Percentiles rank a stretch among this genome's conserved stretches.
Conservation (phyloP, 1,140 invertebrate genomes). For the Drosophila jambulina region DNA sequence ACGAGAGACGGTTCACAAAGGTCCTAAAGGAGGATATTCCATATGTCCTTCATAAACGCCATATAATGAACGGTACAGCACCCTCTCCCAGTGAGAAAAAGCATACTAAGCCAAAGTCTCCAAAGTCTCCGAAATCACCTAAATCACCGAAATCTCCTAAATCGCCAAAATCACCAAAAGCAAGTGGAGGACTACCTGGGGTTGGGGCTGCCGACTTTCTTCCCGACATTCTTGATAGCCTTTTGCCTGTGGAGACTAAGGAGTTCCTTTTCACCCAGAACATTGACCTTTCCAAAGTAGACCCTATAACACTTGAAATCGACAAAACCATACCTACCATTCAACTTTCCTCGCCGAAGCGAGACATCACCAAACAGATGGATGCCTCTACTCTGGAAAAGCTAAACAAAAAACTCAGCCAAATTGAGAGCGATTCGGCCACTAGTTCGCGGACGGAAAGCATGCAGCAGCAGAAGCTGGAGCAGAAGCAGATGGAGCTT, state of each 20-base stretch:
- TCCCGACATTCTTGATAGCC: slow-evolving; percentile 81
- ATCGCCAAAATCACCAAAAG: slow-evolving; percentile 85
- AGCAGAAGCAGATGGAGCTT: slow-evolving; percentile 86
- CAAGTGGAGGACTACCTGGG: slow-evolving; percentile 12
- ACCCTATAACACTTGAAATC: slow-evolving; percentile 89
- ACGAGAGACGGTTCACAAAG: slow-evolving; percentile 85
- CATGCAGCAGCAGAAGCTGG: slow-evolving; percentile 87
- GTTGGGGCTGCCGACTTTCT: slow-evolving; percentile 65
- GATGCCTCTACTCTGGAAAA: slow-evolving; percentile 89
- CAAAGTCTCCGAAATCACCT: slow-evolving; percentile 87
- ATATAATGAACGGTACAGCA: slow-evolving; percentile 93
- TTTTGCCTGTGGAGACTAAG: slow-evolving; percentile 81
- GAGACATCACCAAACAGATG: slow-evolving; percentile 88
- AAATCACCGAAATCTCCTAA: slow-evolving; percentile 87
- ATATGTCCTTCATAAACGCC: slow-evolving; percentile 92
- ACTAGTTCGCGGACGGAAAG: slow-evolving; percentile 89
- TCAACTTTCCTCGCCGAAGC: slow-evolving; percentile 88
- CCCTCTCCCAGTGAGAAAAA: slow-evolving; percentile 87
- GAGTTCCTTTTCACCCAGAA: slow-evolving; percentile 90
- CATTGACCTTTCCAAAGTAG: slow-evolving; percentile 89
- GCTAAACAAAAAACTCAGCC: slow-evolving; percentile 89
- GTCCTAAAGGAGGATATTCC: slow-evolving; percentile 89
- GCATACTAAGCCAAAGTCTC: slow-evolving; percentile 86
- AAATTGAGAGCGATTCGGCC: slow-evolving; percentile 90
- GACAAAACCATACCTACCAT: slow-evolving; percentile 88